phyloP scores from a whole-genome alignment of 2,113 vertebrate genomes.

The Brachypodius melanocephalos region DNA sequence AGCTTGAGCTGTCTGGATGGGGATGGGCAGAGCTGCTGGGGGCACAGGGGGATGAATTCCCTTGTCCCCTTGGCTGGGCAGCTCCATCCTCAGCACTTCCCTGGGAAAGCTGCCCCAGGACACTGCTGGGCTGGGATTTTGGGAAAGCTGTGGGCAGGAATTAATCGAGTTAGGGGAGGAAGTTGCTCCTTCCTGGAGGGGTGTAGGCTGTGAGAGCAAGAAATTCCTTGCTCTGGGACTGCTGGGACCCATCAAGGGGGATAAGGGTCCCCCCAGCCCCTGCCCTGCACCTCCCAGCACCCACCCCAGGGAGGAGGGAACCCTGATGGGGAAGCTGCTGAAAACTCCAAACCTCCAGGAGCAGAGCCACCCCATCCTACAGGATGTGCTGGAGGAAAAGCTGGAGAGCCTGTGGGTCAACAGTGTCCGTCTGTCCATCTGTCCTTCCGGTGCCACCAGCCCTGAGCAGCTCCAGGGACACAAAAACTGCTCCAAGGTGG shows the following conservation, averaged over 20 bases:
- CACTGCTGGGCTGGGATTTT: background rate
- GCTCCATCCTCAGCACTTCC: fast-evolving
- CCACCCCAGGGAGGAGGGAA: constrained; percentile 11
- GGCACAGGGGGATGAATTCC: fast-evolving
- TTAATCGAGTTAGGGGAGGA: background rate
- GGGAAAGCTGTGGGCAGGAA: background rate
- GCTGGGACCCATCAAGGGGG: background rate
- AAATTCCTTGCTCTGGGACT: background rate
- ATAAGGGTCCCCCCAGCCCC: background rate
- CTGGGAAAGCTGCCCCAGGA: background rate
- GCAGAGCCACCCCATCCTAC: constrained; percentile 57
- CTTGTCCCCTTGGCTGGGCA: background rate
- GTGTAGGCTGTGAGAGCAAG: background rate
- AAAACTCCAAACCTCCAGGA: constrained; percentile 57
- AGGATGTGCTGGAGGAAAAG: constrained; percentile 70
- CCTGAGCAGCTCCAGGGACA: background rate
- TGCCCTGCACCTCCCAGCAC: background rate
- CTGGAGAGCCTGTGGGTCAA: constrained; percentile 67
- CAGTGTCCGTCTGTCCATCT: constrained; percentile 22
- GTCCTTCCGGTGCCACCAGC: background rate
- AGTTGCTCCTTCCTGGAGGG: fast-evolving
- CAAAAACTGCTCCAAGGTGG: background rate
- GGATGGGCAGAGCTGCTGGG: background rate
- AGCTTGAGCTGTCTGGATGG: background rate
- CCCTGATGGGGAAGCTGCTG: background rate